Evolutionary conservation across 2,888 invertebrate species (phyloP).

Genomic region (Rotaria magnacalcarata): DNA sequence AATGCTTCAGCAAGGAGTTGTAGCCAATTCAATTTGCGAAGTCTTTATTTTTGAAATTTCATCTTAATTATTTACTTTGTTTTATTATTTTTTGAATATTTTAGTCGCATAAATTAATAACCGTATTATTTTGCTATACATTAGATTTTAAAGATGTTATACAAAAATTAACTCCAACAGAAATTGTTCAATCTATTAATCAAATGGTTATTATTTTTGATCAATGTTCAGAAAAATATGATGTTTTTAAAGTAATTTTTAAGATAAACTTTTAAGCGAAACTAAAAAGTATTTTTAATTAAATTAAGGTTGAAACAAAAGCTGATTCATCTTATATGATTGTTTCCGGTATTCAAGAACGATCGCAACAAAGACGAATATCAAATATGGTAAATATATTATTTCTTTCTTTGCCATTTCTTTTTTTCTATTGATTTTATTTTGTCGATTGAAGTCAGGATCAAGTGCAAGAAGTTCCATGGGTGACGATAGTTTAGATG

Average conservation of each 20-base stretch:
- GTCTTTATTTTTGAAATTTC: neutral
- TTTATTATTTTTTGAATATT: neutral
- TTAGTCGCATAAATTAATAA: constrained; percentile 36
- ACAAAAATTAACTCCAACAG: constrained; percentile 17
- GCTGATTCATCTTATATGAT: constrained; percentile 82
- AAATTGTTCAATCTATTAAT: constrained; percentile 40
- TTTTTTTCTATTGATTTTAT: neutral
- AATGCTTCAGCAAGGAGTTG: constrained; percentile 37
- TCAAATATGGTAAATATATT: neutral
- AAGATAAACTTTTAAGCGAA: neutral
- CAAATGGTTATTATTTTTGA: constrained; percentile 41
- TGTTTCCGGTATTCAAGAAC: constrained; percentile 76
- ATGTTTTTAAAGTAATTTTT: neutral
- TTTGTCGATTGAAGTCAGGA: neutral
- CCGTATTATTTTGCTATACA: constrained; percentile 42
- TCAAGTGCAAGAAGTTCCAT: neutral
- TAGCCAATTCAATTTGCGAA: constrained; percentile 42
- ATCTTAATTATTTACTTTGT: neutral
- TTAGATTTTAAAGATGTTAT: constrained; percentile 41
- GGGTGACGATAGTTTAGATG: neutral
- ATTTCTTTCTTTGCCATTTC: neutral
- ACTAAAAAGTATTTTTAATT: neutral
- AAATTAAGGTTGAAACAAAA: constrained; percentile 74
- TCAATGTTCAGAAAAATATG: neutral
- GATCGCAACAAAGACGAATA: neutral